These are phyloP conservation scores for Microctonus aethiopoides DNA, from an alignment of 2,888 invertebrate species.

Conservation along the genomic window DNA sequence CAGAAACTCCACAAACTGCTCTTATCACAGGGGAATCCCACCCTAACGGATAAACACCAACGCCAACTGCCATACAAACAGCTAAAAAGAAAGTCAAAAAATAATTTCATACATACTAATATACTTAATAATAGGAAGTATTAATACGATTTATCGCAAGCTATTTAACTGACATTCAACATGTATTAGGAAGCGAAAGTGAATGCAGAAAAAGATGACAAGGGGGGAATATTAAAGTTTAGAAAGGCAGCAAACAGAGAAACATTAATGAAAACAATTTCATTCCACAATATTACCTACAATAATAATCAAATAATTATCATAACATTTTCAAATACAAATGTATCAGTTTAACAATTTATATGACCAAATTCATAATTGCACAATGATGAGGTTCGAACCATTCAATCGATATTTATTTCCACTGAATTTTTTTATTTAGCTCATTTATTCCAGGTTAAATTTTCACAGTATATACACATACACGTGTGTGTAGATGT, in stretches of 20 bases:
- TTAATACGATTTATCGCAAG: neutral
- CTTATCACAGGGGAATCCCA: conserved; percentile 88
- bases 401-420: neutral
- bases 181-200: neutral
- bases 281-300: neutral
- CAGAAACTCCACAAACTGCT: conserved; percentile 86
- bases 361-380: neutral
- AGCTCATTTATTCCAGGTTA: neutral
- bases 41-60: conserved; percentile 89
- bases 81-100: conserved; percentile 71
- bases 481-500: neutral
- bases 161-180: neutral
- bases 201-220: conserved; percentile 25
- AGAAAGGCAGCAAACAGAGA: conserved; percentile 53
- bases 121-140: neutral
- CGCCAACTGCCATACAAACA: conserved; percentile 86
- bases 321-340: neutral
- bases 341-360: neutral
- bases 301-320: neutral
- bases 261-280: conserved; percentile 26
- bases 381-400: neutral
- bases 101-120: neutral
- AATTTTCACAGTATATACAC: neutral
- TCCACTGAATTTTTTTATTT: neutral
- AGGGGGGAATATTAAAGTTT: conserved; percentile 47